Conservation (phyloP, 2,888 invertebrate species). For the Aplocera efformata region DNA sequence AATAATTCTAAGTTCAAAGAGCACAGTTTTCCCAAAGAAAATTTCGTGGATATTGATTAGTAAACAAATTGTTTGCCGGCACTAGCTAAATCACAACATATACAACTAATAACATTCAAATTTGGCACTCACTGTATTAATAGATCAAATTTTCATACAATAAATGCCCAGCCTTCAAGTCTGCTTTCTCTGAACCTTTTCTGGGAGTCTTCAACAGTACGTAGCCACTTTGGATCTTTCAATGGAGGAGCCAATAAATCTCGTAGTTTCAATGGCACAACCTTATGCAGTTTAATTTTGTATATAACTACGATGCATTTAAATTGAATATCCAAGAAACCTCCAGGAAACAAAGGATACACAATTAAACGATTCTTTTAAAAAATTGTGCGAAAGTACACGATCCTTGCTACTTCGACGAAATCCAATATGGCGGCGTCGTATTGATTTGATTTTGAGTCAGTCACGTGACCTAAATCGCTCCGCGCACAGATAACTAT, state of each 20-base stretch:
- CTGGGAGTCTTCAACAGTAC: slow-evolving; percentile 46
- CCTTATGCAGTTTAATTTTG: background rate
- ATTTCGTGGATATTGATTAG: slow-evolving; percentile 6
- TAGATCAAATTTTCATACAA: slow-evolving; percentile 2
- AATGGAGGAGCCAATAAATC: slow-evolving; percentile 56
- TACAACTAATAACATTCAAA: slow-evolving; percentile 3
- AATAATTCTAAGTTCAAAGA: background rate
- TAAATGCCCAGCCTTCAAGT: slow-evolving; percentile 6
- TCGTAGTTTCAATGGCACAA: slow-evolving; percentile 24
- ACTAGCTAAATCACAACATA: slow-evolving; percentile 14
- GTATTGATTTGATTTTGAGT: too few species aligned
- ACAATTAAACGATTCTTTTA: too few species aligned
- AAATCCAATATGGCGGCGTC: too few species aligned
- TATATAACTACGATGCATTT: background rate
- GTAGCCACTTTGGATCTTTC: slow-evolving; percentile 57
- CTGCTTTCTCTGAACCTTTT: slow-evolving; percentile 44
- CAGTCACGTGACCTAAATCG: too few species aligned
- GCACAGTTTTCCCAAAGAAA: background rate
- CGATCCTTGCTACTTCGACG: too few species aligned
- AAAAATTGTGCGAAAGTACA: too few species aligned
- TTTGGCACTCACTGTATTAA: slow-evolving; percentile 5
- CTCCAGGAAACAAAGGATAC: too few species aligned
- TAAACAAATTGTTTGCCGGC: slow-evolving; percentile 30
- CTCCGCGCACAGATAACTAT: too few species aligned
- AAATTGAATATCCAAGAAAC: too few species aligned